Evolutionary conservation across 1,140 invertebrate genomes (phyloP).

Genomic region (Chymomyza costata): DNA sequence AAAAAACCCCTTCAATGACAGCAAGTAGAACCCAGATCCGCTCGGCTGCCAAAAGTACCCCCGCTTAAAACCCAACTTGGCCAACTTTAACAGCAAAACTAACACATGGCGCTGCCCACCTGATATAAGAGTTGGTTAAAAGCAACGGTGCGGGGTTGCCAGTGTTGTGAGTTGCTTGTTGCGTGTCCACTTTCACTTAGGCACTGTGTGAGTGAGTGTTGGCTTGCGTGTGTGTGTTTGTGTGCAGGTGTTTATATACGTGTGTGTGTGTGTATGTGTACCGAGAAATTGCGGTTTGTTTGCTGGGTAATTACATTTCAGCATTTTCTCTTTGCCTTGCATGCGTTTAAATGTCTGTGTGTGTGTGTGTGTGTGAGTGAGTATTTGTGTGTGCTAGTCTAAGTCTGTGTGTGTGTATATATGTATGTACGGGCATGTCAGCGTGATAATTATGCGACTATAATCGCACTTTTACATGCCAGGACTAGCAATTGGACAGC

Average conservation of each 20-base stretch:
- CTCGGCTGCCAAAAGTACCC: no score
- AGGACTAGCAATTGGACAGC: slow-evolving; percentile 22
- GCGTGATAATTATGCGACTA: slow-evolving; percentile 73
- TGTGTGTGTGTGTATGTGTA: slow-evolving; percentile 38
- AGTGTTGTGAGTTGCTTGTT: slow-evolving; percentile 59
- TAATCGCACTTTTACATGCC: slow-evolving; percentile 73
- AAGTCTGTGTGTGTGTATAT: slow-evolving; percentile 6
- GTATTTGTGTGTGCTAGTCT: not conserved
- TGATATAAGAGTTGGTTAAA: slow-evolving; percentile 2
- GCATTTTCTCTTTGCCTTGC: slow-evolving; percentile 50
- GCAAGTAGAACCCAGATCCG: no score
- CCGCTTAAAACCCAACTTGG: no score
- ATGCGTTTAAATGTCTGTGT: not conserved
- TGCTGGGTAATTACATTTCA: slow-evolving; percentile 72
- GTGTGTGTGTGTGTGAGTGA: no score
- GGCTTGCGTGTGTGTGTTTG: slow-evolving; percentile 14
- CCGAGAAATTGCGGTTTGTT: slow-evolving; percentile 72
- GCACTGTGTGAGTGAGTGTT: not conserved
- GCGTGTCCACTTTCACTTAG: slow-evolving; percentile 71
- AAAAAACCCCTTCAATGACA: slow-evolving; percentile 58
- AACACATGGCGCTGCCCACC: slow-evolving; percentile 2
- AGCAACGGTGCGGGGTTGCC: slow-evolving; percentile 14
- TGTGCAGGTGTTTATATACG: slow-evolving; percentile 1
- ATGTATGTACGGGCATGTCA: slow-evolving; percentile 58
- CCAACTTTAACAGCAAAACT: no score